Conservation (phyloP, 2,888 invertebrate genomes). For the Chymomyza amoena region DNA sequence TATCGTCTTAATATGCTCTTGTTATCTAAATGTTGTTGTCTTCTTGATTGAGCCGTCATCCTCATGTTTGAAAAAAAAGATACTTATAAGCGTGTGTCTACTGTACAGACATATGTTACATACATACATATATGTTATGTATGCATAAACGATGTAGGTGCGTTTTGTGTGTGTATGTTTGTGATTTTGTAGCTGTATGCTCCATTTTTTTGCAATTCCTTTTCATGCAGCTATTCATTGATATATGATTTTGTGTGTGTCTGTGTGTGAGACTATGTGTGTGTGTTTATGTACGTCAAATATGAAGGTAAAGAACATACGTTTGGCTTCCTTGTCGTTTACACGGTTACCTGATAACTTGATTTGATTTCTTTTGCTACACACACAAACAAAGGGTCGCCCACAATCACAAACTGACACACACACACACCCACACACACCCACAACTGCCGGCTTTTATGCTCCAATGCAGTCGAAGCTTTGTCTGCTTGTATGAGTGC, state of each 20-base stretch:
- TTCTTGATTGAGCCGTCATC: no score
- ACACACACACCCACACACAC: slow-evolving; percentile 14
- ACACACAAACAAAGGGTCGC: slow-evolving; percentile 22
- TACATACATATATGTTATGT: no score
- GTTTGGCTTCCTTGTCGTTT: slow-evolving; percentile 35
- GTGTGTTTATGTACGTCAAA: slow-evolving; percentile 23
- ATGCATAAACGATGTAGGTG: neutral
- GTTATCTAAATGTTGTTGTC: no score
- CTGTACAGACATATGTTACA: neutral
- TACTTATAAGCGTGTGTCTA: neutral
- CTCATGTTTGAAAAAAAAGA: no score
- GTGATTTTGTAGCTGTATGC: neutral
- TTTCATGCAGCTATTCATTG: slow-evolving; percentile 32
- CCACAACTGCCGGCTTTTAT: slow-evolving; percentile 40
- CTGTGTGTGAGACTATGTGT: neutral
- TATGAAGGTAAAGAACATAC: slow-evolving; percentile 32
- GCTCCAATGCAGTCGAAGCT: slow-evolving; percentile 44
- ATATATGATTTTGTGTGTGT: slow-evolving; percentile 24
- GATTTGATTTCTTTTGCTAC: slow-evolving; percentile 55
- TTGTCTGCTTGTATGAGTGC: slow-evolving; percentile 14
- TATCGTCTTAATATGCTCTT: no score
- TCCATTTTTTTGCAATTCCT: slow-evolving; percentile 30
- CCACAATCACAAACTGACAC: slow-evolving; percentile 28
- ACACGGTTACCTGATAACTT: slow-evolving; percentile 53
- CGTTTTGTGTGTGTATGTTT: neutral